These are phyloP conservation scores for Nettapus auritus DNA, from an alignment of 2,113 vertebrate genomes.

Conservation along the genomic window DNA sequence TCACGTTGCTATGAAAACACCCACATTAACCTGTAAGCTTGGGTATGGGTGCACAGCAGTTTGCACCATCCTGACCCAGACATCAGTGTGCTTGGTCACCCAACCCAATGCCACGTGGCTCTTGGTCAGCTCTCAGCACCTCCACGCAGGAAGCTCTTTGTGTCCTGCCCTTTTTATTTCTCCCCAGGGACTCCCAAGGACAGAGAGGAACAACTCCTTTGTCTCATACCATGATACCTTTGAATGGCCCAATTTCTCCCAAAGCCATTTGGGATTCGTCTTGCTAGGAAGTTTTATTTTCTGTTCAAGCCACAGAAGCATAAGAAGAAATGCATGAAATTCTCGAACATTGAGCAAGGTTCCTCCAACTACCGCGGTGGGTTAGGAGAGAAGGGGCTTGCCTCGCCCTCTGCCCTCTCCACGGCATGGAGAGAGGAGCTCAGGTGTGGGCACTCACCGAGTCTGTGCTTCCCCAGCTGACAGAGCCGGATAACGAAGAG, in stretches of 20 bases:
- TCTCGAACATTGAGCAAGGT: not conserved
- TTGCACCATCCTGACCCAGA: not conserved
- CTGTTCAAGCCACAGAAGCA: not conserved
- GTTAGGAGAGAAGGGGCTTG: not conserved
- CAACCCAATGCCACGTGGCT: not conserved
- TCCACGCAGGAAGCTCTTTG: not conserved
- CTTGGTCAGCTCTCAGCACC: not conserved
- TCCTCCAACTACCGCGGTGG: fast-evolving
- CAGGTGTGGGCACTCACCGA: not conserved
- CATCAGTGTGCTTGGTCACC: not conserved
- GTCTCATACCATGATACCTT: not conserved
- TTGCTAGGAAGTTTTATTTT: not conserved
- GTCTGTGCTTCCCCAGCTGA: fast-evolving
- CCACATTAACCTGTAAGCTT: fast-evolving
- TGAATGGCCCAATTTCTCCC: not conserved
- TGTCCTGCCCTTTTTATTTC: not conserved
- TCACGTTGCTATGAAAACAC: not conserved
- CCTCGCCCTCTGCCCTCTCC: not conserved
- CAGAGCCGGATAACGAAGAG: not conserved
- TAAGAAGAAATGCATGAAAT: not conserved
- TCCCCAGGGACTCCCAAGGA: not conserved
- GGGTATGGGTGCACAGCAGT: not conserved
- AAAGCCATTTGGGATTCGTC: not conserved
- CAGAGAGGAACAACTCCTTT: fast-evolving
- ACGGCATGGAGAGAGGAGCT: not conserved